These are phyloP conservation scores for Rapana venosa DNA, from an alignment of 2,888 invertebrate genomes.

Conservation along the genomic window DNA sequence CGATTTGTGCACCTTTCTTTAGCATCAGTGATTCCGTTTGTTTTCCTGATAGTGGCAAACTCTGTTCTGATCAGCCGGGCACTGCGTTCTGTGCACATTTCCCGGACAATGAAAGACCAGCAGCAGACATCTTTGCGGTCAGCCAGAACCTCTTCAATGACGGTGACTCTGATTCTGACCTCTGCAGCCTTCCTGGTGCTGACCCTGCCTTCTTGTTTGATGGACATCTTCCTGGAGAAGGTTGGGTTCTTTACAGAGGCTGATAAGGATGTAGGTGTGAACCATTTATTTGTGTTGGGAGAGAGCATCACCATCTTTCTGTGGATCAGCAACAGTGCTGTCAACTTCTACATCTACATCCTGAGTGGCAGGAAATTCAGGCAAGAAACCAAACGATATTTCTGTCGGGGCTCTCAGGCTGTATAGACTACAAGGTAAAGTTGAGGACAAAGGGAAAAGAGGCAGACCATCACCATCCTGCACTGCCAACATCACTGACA, in stretches of 20 bases:
- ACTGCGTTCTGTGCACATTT: not conserved
- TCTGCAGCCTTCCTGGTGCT: not conserved
- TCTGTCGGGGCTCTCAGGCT: not conserved
- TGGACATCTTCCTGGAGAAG: not conserved
- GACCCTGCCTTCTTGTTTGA: not conserved
- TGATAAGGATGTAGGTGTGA: not conserved
- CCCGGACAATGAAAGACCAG: not conserved
- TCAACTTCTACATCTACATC: not conserved
- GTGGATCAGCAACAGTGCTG: constrained; percentile 4
- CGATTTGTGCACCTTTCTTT: too few relatives aligned
- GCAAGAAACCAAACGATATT: not conserved
- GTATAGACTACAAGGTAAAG: too few relatives aligned
- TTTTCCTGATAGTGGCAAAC: not conserved
- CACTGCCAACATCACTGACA: too few relatives aligned
- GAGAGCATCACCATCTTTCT: not conserved
- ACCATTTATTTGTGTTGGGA: not conserved
- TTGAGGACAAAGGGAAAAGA: too few relatives aligned
- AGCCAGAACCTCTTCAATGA: not conserved
- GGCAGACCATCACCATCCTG: too few relatives aligned
- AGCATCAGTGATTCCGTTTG: too few relatives aligned
- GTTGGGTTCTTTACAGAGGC: not conserved
- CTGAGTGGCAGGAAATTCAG: not conserved
- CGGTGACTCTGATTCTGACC: not conserved
- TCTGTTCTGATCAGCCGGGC: not conserved
- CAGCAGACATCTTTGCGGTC: not conserved